Conservation (phyloP, 2,888 invertebrate genomes). For the Pycnomerus fuliginosus region DNA sequence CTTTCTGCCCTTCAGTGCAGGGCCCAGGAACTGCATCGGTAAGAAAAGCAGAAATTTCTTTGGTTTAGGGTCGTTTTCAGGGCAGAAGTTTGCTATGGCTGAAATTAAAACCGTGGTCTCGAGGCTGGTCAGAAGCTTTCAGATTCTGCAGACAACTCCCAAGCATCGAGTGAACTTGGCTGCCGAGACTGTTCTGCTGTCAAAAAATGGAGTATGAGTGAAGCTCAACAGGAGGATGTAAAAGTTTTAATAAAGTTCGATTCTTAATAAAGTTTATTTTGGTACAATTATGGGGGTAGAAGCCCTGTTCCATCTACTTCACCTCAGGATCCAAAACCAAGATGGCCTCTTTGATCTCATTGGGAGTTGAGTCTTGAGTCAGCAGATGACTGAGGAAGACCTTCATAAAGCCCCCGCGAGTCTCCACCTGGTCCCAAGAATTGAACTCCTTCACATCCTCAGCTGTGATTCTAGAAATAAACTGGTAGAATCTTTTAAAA, state of each 20-base stretch:
- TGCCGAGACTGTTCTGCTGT: conserved; percentile 54
- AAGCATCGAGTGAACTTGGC: conserved; percentile 51
- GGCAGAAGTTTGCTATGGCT: conserved; percentile 55
- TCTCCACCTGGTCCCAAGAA: conserved; percentile 27
- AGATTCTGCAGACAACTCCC: conserved; percentile 33
- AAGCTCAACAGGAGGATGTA: too few relatives aligned
- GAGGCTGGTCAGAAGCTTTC: conserved; percentile 55
- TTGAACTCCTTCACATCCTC: conserved; percentile 11
- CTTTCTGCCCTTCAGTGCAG: too few relatives aligned
- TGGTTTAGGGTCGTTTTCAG: conserved; percentile 26
- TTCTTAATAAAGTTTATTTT: too few relatives aligned
- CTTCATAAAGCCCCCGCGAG: conserved; percentile 27
- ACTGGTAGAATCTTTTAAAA: conserved; percentile 27
- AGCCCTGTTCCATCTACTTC: conserved; percentile 25
- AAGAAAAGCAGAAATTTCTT: conserved; percentile 21
- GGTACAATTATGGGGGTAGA: conserved; percentile 22
- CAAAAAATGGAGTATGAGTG: conserved; percentile 55
- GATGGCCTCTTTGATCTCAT: conserved; percentile 22
- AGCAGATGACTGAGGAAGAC: conserved; percentile 22
- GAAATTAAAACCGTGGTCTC: conserved; percentile 58
- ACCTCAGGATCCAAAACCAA: conserved; percentile 16
- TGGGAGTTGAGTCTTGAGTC: conserved; percentile 6
- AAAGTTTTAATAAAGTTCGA: too few relatives aligned
- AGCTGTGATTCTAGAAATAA: conserved; percentile 13
- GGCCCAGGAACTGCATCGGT: conserved; percentile 65